These are phyloP conservation scores for Catharus bicknelli DNA, from an alignment of 2,113 vertebrate genomes.

Conservation along the genomic window DNA sequence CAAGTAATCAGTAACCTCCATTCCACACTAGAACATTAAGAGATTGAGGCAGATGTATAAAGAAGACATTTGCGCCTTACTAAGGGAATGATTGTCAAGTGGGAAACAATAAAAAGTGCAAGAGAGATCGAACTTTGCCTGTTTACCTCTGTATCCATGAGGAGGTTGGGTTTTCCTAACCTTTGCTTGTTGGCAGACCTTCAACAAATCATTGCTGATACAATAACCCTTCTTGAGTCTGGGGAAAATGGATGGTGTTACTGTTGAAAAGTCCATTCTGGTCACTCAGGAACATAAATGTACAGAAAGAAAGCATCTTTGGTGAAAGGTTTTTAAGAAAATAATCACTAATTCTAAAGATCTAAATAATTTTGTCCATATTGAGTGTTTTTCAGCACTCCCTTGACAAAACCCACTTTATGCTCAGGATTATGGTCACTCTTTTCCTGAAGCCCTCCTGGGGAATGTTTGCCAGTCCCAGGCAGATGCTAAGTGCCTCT, in stretches of 20 bases:
- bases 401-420: neutral
- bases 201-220: neutral
- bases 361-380: neutral
- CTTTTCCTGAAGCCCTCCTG: neutral
- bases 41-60: slow-evolving; percentile 1
- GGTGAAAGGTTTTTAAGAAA: neutral
- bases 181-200: slow-evolving; percentile 14
- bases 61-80: neutral
- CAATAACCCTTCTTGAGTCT: neutral
- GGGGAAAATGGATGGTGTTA: neutral
- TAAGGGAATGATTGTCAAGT: neutral
- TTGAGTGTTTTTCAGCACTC: neutral
- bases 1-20: neutral
- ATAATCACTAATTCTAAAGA: neutral
- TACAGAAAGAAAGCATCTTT: neutral
- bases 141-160: neutral
- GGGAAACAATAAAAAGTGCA: slow-evolving; percentile 6
- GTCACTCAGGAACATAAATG: neutral
- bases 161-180: neutral
- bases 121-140: neutral
- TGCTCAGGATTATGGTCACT: neutral
- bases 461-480: slow-evolving; percentile 11
- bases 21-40: neutral
- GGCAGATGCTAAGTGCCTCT: slow-evolving; percentile 12
- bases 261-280: slow-evolving; percentile 20